These are phyloP conservation scores for Lagopus muta DNA, from an alignment of 2,113 vertebrate genomes.

Conservation along the genomic window DNA sequence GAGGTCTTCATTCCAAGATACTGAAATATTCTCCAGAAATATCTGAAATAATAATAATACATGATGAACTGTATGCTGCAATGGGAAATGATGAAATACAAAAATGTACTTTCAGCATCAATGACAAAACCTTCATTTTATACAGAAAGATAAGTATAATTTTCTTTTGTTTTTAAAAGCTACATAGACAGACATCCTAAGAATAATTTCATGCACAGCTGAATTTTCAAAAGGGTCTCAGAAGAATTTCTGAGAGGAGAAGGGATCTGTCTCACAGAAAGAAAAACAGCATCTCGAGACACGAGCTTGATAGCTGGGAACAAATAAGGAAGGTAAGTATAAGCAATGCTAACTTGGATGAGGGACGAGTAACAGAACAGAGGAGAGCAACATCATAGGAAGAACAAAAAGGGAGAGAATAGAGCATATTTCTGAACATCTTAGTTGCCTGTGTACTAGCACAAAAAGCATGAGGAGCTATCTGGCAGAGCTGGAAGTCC, in stretches of 20 bases:
- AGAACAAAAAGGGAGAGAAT: constrained; percentile 29
- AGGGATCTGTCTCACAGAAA: not conserved
- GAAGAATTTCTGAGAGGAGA: constrained; percentile 4
- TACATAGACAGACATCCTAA: not conserved
- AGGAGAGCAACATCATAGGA: not conserved
- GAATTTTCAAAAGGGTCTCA: not conserved
- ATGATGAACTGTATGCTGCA: not conserved
- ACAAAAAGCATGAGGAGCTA: constrained; percentile 24
- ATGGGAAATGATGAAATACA: not conserved
- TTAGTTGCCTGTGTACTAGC: not conserved
- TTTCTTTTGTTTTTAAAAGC: not conserved
- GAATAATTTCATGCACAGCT: constrained; percentile 20
- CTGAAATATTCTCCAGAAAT: constrained; percentile 26
- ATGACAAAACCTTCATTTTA: not conserved
- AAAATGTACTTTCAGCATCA: constrained; percentile 5
- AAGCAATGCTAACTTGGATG: constrained; percentile 11
- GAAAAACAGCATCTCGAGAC: not conserved
- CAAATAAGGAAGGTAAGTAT: not conserved
- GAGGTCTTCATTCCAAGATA: not conserved
- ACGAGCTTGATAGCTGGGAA: not conserved
- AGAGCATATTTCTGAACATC: constrained; percentile 5
- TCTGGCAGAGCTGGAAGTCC: constrained; percentile 11
- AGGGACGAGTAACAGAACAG: constrained; percentile 12
- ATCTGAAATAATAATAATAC: constrained; percentile 32
- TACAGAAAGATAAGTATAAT: not conserved